Evolutionary conservation across 2,797 vertebrate species (phyloP), one percentile per base, ranked within the genome.

Genomic region (Vultur gryphus): DNA sequence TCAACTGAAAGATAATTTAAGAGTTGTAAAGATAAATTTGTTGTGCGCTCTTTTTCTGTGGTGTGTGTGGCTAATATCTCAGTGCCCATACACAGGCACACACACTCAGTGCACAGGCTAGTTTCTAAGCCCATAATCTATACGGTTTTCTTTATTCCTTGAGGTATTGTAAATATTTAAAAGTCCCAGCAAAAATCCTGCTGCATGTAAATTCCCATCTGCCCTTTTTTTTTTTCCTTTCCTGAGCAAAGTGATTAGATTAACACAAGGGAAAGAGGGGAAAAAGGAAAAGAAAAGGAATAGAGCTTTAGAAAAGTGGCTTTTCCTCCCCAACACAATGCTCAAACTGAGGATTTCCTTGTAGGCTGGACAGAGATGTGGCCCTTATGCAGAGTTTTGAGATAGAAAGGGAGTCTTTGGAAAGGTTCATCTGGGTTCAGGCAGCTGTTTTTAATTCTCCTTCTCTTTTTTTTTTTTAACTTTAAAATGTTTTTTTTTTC

Each of bases 11-110:
- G 94, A 96, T 94, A 94, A 97, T 97, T 96, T 93, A 90, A 65
- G 92, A 97, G 96, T 95, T 96, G 93, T 93, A 97, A 93, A 97
- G 97, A 97, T 95, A 96, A 95, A 97, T 93, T 84, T 96, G 95
- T 91, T 96, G 93, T 83, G 75, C 1, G 33, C 76, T 91, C 82
- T 71, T 83, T 92, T 59, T 33, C 90, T 35, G 62, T 41, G 37
- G 58, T 43, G 39, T 24, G 43, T 66, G 81, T 49, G 90, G 64
- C n/a, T 78, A 23, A 77, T 73, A 84, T 49, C 89, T 91, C 76
- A 21, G 82, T 52, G 89, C 85, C 89, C 52, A 24, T 70, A 14
- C 61, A 17, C 57, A 35, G 7, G 16, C 9, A 25, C 37, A 6
- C 59, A 26, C 71, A 21, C 11, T 3, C 29, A 35, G 69, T 18